A percentile compares a stretch with the other conserved stretches of the same genome.
Conservation (phyloP, 2,113 vertebrate species). For the Pithys albifrons region DNA sequence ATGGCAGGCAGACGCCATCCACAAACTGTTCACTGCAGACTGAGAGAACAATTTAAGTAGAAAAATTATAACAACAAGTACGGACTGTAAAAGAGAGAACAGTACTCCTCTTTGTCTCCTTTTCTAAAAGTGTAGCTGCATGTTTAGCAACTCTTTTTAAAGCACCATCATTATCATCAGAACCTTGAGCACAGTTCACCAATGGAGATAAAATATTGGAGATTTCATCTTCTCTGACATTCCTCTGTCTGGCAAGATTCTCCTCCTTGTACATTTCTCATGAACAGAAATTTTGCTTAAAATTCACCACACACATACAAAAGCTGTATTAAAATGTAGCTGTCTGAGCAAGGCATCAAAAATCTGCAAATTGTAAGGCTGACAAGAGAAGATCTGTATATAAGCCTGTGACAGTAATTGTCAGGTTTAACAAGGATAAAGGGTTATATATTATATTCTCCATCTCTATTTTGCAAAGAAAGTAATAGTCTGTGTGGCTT, state of each 20-base stretch:
- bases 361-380: neutral
- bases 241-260: neutral
- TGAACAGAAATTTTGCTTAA: neutral
- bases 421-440: constrained; percentile 23
- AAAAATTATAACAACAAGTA: neutral
- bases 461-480: neutral
- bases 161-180: neutral
- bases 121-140: neutral
- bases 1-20: neutral
- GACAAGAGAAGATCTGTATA: neutral
- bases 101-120: neutral
- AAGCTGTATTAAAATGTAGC: constrained; percentile 13
- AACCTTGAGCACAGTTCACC: neutral
- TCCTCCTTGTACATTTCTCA: neutral
- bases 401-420: constrained; percentile 22
- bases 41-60: neutral
- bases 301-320: neutral
- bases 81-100: neutral
- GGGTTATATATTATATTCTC: neutral
- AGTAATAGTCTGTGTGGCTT: neutral
- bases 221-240: neutral
- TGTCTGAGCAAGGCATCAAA: neutral
- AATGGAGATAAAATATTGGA: neutral
- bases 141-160: neutral
- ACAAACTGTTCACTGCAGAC: neutral